phyloP scores from a whole-genome alignment of 2,888 invertebrate genomes.

The Hermaeophaga mercurialis region DNA sequence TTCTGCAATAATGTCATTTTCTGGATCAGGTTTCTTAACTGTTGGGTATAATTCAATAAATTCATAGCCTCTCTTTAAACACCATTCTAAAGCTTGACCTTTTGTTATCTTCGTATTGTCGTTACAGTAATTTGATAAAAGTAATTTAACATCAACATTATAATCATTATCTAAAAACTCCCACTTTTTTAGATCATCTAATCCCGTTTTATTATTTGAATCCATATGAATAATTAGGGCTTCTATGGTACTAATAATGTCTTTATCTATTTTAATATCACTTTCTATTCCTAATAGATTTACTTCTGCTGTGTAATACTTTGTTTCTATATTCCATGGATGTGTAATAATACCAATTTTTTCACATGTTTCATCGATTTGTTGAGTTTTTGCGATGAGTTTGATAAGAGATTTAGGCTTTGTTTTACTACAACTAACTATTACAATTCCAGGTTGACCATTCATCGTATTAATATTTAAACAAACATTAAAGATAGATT shows the following conservation, averaged over 20 bases:
- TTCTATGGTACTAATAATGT: conserved; percentile 61
- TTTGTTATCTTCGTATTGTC: conserved; percentile 54
- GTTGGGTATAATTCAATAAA: conserved; percentile 67
- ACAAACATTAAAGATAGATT: conserved; percentile 14
- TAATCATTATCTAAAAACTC: conserved; percentile 47
- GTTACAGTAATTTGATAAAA: conserved; percentile 63
- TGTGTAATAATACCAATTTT: conserved; percentile 44
- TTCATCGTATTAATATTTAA: conserved; percentile 37
- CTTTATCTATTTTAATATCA: conserved; percentile 58
- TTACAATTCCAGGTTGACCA: conserved; percentile 49
- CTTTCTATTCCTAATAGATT: conserved; percentile 62
- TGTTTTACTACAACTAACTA: conserved; percentile 54
- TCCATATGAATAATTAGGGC: conserved; percentile 70
- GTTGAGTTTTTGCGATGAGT: conserved; percentile 50
- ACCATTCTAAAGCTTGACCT: conserved; percentile 66
- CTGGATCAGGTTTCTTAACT: conserved; percentile 50
- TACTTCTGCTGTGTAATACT: conserved; percentile 72
- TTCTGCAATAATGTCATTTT: conserved; percentile 62
- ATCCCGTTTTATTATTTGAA: conserved; percentile 59
- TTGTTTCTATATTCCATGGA: conserved; percentile 69
- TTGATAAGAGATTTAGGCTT: conserved; percentile 55
- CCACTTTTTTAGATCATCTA: conserved; percentile 53
- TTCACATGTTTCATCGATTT: conserved; percentile 40
- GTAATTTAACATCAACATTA: conserved; percentile 62
- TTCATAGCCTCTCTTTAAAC: conserved; percentile 70